Base-by-base conservation (phyloP, 2,113 vertebrate species). In the Syngnathoides biaculeatus region DNA sequence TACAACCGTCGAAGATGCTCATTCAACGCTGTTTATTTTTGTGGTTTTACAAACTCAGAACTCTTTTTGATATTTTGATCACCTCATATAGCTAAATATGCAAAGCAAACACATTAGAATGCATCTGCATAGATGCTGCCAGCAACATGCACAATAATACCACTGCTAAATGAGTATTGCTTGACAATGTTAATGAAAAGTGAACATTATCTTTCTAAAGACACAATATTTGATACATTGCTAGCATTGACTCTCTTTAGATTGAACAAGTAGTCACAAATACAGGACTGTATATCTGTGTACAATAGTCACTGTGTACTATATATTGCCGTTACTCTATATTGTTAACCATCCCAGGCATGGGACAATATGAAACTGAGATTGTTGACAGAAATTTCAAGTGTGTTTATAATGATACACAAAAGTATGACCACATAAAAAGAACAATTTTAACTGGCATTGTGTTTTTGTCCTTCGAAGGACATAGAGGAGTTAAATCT, bases 401-500 rank as follows among this genome's bases (percentile, higher is more conserved):
- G 26, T 35, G 55, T 30, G 14, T 68, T 48, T 35, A 64, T 2
- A 47, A 47, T 19, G 7, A 68, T 67, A 53, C 19, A 62, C 55
- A 65, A 50, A 65, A 73, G 48, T 65, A 42, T 22, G 22, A 45
- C 59, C 74, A 75, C 78, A 74, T 77, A 77, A 63, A 50, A 65
- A 60, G 45, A 69, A 67, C n/a, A 40, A 69, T 56, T 56, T 24
- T 50, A 40, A 56, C 48, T 50, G 27, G 15, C 58, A 75, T 84
- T 76, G 72, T 8, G 12, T 61, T 78, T 75, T 73, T 86, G 87
- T 79, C 79, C 81, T 78, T 69, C 66, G 19, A 53, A 57, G 68
- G 72, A 82, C 69, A 79, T 79, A 77, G 85, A 78, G 73, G 81
- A 79, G 79, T 89, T 84, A 87, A 83, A 86, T 80, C 71, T 84